A percentile compares a stretch with the other conserved stretches of the same genome.
Evolutionary conservation across 2,113 vertebrate genomes (phyloP).

Genomic region (Odocoileus virginianus): DNA sequence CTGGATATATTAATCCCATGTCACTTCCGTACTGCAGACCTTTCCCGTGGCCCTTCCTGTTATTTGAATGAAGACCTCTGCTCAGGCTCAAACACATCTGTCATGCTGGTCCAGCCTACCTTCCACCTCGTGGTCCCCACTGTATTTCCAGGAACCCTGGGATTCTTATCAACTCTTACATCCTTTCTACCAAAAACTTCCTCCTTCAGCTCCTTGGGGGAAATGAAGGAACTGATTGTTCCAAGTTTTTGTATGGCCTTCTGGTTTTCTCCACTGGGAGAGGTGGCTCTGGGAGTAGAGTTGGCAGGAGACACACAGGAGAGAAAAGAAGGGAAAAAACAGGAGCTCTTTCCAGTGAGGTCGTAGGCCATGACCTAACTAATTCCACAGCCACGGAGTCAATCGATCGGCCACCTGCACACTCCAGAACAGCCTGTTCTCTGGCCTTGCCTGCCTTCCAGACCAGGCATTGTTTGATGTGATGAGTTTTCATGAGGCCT

Average conservation of each 20-base stretch:
- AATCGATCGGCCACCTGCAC: background rate
- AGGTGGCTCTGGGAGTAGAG: slow-evolving; percentile 30
- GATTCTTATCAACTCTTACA: slow-evolving; percentile 47
- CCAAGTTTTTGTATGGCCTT: slow-evolving; percentile 41
- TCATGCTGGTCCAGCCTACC: background rate
- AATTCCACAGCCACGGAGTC: slow-evolving; percentile 48
- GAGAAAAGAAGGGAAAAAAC: slow-evolving; percentile 55
- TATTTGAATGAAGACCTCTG: background rate
- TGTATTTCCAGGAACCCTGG: slow-evolving; percentile 30
- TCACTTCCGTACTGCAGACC: background rate
- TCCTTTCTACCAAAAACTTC: slow-evolving; percentile 61
- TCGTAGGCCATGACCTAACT: background rate
- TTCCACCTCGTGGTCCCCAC: background rate
- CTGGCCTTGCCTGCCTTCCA: background rate
- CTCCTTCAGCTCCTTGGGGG: slow-evolving; percentile 43
- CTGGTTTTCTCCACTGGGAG: slow-evolving; percentile 30
- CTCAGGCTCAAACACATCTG: background rate
- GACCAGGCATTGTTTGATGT: background rate
- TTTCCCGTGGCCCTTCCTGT: background rate
- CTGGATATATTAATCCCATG: background rate
- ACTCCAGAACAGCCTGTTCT: slow-evolving; percentile 16
- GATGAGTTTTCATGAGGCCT: background rate
- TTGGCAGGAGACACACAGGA: slow-evolving; percentile 36
- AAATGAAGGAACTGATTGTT: slow-evolving; percentile 35
- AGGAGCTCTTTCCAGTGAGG: background rate